Evolutionary conservation across 2,888 invertebrate genomes (phyloP).

Genomic region (Synergus japonicus): DNA sequence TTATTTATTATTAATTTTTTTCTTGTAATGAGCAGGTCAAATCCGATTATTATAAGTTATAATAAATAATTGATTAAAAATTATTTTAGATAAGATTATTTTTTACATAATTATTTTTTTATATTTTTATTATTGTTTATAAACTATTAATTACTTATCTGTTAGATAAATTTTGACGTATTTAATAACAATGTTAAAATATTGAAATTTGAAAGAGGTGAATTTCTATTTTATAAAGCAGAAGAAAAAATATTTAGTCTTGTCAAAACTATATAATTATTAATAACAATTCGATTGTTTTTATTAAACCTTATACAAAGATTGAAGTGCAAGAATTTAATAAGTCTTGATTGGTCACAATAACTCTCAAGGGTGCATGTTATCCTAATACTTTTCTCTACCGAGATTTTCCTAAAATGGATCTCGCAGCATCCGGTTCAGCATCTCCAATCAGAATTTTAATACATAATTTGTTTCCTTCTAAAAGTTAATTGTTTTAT

Average conservation of each 20-base stretch:
- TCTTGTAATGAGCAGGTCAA: no score
- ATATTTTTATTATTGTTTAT: background rate
- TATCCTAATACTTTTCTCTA: constrained; percentile 30
- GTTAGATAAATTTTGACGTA: background rate
- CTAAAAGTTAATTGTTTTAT: background rate
- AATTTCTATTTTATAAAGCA: background rate
- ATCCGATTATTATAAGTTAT: no score
- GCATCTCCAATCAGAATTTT: background rate
- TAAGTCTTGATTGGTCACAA: background rate
- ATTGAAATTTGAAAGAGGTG: background rate
- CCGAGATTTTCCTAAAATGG: constrained; percentile 36
- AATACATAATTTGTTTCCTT: background rate
- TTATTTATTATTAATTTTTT: no score
- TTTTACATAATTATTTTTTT: background rate
- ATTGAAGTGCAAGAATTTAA: background rate
- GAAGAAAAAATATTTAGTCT: background rate
- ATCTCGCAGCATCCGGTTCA: constrained; percentile 5
- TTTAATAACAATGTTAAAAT: background rate
- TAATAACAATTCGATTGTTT: no score
- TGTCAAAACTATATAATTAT: background rate
- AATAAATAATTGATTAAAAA: no score
- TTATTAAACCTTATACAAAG: background rate
- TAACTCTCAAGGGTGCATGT: constrained; percentile 2
- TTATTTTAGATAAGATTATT: no score
- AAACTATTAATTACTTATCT: background rate